phyloP scores from a whole-genome alignment of 2,888 invertebrate species.

The Apocheima hispidaria region DNA sequence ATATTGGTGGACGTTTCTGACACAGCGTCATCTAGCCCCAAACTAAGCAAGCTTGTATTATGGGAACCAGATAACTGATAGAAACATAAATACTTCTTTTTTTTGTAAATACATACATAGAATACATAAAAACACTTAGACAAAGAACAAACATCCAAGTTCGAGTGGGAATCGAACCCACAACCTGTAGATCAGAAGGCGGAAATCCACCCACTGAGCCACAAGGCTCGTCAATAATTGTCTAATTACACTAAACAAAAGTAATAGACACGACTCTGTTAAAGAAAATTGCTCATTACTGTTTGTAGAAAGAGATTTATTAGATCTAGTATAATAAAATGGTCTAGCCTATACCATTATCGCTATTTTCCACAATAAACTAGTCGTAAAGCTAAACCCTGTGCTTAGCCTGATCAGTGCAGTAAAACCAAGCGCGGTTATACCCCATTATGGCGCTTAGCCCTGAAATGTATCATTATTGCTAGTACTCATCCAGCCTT shows the following conservation, averaged over 20 bases:
- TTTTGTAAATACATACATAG: no score
- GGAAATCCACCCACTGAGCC: no score
- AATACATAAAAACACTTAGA: no score
- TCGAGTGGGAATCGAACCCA: no score
- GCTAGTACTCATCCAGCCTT: slow-evolving; percentile 37
- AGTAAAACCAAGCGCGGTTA: slow-evolving; percentile 34
- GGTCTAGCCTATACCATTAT: slow-evolving; percentile 17
- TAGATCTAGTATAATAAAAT: slow-evolving; percentile 2
- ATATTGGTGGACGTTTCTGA: no score
- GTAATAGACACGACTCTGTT: slow-evolving; percentile 4
- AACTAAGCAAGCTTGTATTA: no score
- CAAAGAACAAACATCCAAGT: no score
- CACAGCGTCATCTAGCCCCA: no score
- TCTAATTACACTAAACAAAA: slow-evolving; percentile 1
- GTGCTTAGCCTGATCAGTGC: slow-evolving; percentile 37
- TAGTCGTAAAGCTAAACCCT: slow-evolving; percentile 37
- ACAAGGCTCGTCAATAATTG: not conserved
- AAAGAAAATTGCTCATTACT: slow-evolving; percentile 9
- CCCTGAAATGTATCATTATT: slow-evolving; percentile 37
- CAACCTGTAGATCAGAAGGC: no score
- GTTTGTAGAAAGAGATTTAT: slow-evolving; percentile 5
- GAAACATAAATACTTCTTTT: no score
- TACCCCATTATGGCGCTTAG: slow-evolving; percentile 35
- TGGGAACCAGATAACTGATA: no score
- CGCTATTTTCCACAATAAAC: slow-evolving; percentile 36